phyloP scores from a whole-genome alignment of 2,888 invertebrate genomes.

The Drosophila picticornis region DNA sequence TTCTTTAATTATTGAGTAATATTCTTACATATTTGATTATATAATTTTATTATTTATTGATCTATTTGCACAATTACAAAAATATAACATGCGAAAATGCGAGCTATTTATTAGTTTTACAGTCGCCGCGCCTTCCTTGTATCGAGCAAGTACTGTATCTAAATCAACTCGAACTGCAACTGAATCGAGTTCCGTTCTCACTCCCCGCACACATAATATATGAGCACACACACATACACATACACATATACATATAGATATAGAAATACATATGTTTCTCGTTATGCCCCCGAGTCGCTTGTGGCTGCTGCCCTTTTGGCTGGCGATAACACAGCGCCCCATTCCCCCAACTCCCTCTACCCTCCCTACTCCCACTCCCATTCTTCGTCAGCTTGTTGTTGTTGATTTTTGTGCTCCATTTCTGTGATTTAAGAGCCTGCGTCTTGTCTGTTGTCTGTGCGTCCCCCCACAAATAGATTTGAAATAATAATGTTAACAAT shows the following conservation, averaged over 20 bases:
- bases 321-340: slow-evolving; percentile 47
- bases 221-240: slow-evolving; percentile 3
- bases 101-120: not conserved
- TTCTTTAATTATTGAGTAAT: not conserved
- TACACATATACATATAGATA: not conserved
- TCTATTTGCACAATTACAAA: not conserved
- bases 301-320: slow-evolving; percentile 55
- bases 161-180: slow-evolving; percentile 38
- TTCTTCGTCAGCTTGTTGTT: not conserved
- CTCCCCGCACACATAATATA: slow-evolving; percentile 24
- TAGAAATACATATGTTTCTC: slow-evolving; percentile 35
- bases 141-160: slow-evolving; percentile 4
- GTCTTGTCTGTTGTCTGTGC: not conserved
- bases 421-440: slow-evolving; percentile 49
- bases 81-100: not conserved
- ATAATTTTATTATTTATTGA: not conserved
- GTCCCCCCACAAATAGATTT: slow-evolving; percentile 17
- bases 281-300: slow-evolving; percentile 21
- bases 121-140: not conserved
- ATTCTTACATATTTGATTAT: not conserved
- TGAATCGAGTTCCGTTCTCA: slow-evolving; percentile 34
- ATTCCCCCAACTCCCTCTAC: not conserved
- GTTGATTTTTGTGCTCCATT: slow-evolving; percentile 32
- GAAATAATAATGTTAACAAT: slow-evolving; percentile 21
- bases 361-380: not conserved